Conservation (phyloP, 2,888 invertebrate genomes). For the Eumacrocentrus americanus region DNA sequence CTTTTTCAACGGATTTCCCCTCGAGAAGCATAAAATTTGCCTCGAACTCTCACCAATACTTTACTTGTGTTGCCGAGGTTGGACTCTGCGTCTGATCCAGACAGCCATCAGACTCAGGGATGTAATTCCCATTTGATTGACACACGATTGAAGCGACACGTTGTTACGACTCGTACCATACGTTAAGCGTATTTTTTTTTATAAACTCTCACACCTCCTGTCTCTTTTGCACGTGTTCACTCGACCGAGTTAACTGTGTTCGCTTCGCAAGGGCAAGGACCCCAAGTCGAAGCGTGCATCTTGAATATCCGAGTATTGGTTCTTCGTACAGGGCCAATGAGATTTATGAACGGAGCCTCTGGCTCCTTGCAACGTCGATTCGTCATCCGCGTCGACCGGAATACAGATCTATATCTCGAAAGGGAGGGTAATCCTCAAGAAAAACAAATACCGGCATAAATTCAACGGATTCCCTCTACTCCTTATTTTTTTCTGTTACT, state of each 20-base stretch:
- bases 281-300: conserved; percentile 20
- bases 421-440: conserved; percentile 27
- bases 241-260: neutral
- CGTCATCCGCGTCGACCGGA: conserved; percentile 29
- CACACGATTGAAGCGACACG: conserved; percentile 22
- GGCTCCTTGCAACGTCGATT: conserved; percentile 28
- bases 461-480: conserved; percentile 21
- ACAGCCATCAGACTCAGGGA: conserved; percentile 7
- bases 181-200: conserved; percentile 9
- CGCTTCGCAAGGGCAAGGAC: neutral
- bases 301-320: conserved; percentile 30
- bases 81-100: neutral
- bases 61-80: neutral
- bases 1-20: neutral
- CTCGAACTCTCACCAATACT: neutral
- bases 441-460: conserved; percentile 32
- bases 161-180: conserved; percentile 3
- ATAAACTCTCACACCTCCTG: neutral
- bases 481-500: conserved; percentile 2
- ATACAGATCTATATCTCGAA: conserved; percentile 28
- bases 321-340: neutral
- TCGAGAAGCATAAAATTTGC: conserved; percentile 7
- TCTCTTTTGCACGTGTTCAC: neutral
- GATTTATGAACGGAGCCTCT: conserved; percentile 30
- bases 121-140: conserved; percentile 27